Conservation (phyloP, 2,113 vertebrate species). For the Oryzias curvinotus region DNA sequence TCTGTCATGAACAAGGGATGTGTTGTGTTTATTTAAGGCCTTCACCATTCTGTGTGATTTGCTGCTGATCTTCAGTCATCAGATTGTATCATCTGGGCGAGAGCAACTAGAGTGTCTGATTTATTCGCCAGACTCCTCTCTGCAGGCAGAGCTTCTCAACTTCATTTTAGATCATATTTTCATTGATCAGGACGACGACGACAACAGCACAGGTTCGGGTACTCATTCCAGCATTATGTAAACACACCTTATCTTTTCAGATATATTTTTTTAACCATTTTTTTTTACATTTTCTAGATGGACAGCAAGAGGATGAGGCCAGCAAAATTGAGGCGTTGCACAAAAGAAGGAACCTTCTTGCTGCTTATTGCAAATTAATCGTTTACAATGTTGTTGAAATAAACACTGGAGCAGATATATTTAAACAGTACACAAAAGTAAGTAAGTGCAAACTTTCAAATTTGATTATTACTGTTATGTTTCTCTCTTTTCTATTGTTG, state of each 20-base stretch:
- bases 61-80: constrained; percentile 97
- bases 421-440: constrained; percentile 99
- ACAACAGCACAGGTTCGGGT: constrained; percentile 84
- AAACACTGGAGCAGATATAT: constrained; percentile 94
- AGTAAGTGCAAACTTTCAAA: constrained; percentile 71
- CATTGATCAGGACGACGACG: constrained; percentile 96
- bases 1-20: constrained; percentile 12
- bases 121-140: constrained; percentile 89
- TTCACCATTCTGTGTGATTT: constrained; percentile 95
- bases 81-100: constrained; percentile 92
- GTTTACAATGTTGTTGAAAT: constrained; percentile 97
- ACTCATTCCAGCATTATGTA: constrained; percentile 73
- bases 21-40: constrained; percentile 77
- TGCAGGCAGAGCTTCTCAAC: constrained; percentile 92
- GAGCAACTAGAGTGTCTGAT: constrained; percentile 91
- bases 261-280: neutral
- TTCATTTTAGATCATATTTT: constrained; percentile 97
- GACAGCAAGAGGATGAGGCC: constrained; percentile 95
- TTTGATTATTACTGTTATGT: neutral
- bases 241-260: neutral
- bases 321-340: constrained; percentile 97
- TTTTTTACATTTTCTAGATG: constrained; percentile 76
- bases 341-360: constrained; percentile 94
- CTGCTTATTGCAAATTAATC: constrained; percentile 97
- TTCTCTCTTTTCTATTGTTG: neutral